phyloP scores from a whole-genome alignment of 2,888 invertebrate genomes.

The Listrodromus nycthemerus region DNA sequence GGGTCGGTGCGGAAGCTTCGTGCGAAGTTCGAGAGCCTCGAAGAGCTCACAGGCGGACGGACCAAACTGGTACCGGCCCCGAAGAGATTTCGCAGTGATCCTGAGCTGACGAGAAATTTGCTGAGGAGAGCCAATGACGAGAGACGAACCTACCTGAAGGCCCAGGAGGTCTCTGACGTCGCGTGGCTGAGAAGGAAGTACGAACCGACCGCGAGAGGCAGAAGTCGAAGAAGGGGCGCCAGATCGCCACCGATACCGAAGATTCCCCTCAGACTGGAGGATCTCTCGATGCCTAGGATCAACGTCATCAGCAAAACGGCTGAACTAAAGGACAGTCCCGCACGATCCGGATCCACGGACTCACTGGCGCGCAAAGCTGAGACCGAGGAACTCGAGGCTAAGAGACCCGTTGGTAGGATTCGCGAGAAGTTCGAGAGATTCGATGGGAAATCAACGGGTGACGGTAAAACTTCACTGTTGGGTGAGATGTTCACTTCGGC shows the following conservation, averaged over 20 bases:
- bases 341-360: slow-evolving; percentile 62
- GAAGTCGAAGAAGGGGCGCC: slow-evolving; percentile 85
- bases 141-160: slow-evolving; percentile 84
- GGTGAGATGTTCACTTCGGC: slow-evolving; percentile 93
- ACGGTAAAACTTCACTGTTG: slow-evolving; percentile 86
- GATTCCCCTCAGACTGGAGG: slow-evolving; percentile 88
- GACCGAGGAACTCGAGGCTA: slow-evolving; percentile 77
- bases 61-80: slow-evolving; percentile 79
- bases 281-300: slow-evolving; percentile 94
- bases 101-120: slow-evolving; percentile 89
- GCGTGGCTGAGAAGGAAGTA: slow-evolving; percentile 87
- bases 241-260: slow-evolving; percentile 88
- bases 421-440: slow-evolving; percentile 89
- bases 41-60: slow-evolving; percentile 83
- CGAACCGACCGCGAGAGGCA: slow-evolving; percentile 85
- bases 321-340: slow-evolving; percentile 84
- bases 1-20: slow-evolving; percentile 93
- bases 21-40: slow-evolving; percentile 90
- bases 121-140: slow-evolving; percentile 85
- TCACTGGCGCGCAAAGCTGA: slow-evolving; percentile 80
- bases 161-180: slow-evolving; percentile 87
- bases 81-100: slow-evolving; percentile 91
- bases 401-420: slow-evolving; percentile 89
- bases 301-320: slow-evolving; percentile 96
- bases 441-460: slow-evolving; percentile 65